Evolutionary conservation across 2,797 vertebrate species (phyloP).

Genomic region (Sebastolobus altivelis): DNA sequence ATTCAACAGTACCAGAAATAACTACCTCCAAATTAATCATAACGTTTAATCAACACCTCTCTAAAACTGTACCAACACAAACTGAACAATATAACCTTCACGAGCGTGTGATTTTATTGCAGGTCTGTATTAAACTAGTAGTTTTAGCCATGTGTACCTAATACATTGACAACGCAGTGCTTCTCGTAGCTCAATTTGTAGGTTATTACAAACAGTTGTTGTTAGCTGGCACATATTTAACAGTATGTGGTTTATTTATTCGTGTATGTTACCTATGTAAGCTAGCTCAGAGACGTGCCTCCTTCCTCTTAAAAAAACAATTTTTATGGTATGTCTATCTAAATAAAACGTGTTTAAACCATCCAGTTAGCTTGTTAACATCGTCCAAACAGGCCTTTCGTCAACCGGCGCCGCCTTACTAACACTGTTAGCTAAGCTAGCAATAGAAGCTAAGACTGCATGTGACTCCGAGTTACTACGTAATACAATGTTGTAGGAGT

Average conservation of each 20-base stretch:
- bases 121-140: not conserved
- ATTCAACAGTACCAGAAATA: not conserved
- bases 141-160: not conserved
- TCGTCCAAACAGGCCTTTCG: constrained; percentile 26
- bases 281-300: not conserved
- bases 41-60: not conserved
- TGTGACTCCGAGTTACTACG: not conserved
- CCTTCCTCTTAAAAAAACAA: not conserved
- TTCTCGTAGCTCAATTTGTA: not conserved
- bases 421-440: constrained; percentile 40
- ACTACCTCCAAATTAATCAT: not conserved
- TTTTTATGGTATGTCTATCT: no score
- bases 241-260: not conserved
- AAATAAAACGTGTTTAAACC: not conserved
- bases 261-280: not conserved
- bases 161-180: not conserved
- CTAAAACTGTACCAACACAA: not conserved
- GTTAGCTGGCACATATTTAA: no score
- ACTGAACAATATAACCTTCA: not conserved
- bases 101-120: no score
- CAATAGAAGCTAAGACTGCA: constrained; percentile 8
- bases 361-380: not conserved
- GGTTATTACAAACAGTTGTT: not conserved
- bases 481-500: rapidly evolving
- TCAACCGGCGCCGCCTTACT: constrained; percentile 61